Conservation (phyloP, 2,888 invertebrate genomes). For the Celastrina argiolus region DNA sequence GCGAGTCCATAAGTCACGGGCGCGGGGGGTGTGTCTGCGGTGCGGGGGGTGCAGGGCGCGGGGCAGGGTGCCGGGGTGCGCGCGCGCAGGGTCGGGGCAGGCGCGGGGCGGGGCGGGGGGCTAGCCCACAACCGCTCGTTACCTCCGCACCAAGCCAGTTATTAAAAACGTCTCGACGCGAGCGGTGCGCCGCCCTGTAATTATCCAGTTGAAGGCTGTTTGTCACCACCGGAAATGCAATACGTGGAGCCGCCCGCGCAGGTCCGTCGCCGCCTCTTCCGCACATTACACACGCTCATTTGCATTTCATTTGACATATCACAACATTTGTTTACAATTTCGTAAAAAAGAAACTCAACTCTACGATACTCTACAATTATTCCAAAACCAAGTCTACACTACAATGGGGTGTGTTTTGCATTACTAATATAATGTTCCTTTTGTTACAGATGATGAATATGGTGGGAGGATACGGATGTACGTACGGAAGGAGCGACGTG, state of each 20-base stretch:
- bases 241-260: conserved; percentile 75
- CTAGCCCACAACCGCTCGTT: conserved; percentile 78
- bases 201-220: conserved; percentile 72
- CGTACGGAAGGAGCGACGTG: conserved; percentile 72
- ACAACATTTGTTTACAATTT: not conserved
- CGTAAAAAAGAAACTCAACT: not conserved
- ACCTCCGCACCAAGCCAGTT: conserved; percentile 77
- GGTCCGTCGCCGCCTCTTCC: conserved; percentile 64
- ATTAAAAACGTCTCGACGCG: conserved; percentile 79
- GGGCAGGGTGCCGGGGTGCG: conserved; percentile 41
- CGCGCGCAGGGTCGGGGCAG: conserved; percentile 36
- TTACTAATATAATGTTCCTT: conserved; percentile 22
- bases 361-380: not conserved
- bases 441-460: conserved; percentile 68
- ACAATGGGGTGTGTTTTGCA: not conserved
- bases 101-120: conserved; percentile 58
- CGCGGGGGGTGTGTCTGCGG: conserved; percentile 23
- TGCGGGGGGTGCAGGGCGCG: conserved; percentile 60
- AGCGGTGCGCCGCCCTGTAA: conserved; percentile 77
- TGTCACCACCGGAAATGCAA: conserved; percentile 75
- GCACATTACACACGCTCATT: conserved; percentile 33
- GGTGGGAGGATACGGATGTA: conserved; percentile 65
- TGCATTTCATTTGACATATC: conserved; percentile 38
- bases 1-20: conserved; percentile 68
- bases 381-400: not conserved